Conservation (phyloP, 1,140 invertebrate species). For the Heliconius hermathena region DNA sequence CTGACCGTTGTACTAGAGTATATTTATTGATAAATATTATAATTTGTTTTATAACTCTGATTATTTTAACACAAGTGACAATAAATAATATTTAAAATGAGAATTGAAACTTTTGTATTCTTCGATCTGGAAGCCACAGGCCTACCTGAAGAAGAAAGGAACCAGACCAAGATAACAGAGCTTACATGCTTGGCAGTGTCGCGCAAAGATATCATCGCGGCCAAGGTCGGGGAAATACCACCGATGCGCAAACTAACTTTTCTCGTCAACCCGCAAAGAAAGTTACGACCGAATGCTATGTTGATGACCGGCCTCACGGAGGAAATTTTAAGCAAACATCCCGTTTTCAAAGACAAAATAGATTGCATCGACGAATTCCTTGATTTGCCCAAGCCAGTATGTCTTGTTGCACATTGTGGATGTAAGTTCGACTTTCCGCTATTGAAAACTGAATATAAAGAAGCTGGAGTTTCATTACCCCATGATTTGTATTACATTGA, state of each 20-base stretch:
- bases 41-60: too few relatives aligned
- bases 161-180: slow-evolving; percentile 84
- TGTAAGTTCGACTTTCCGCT: slow-evolving; percentile 90
- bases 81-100: slow-evolving; percentile 26
- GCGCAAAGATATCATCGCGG: slow-evolving; percentile 74
- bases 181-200: slow-evolving; percentile 82
- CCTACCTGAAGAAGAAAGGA: slow-evolving; percentile 74
- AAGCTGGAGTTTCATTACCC: slow-evolving; percentile 69
- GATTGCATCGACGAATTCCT: slow-evolving; percentile 84
- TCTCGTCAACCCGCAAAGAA: slow-evolving; percentile 69
- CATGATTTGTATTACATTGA: slow-evolving; percentile 83
- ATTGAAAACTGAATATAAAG: slow-evolving; percentile 83
- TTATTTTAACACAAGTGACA: too few relatives aligned
- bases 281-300: slow-evolving; percentile 65
- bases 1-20: too few relatives aligned
- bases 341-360: slow-evolving; percentile 81
- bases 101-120: slow-evolving; percentile 84
- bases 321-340: slow-evolving; percentile 83
- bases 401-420: slow-evolving; percentile 92
- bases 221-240: slow-evolving; percentile 24
- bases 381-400: slow-evolving; percentile 85
- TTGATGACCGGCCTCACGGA: slow-evolving; percentile 85
- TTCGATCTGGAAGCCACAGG: slow-evolving; percentile 86
- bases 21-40: too few relatives aligned
- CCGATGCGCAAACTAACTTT: slow-evolving; percentile 6